These are phyloP conservation scores for Loriculus beryllinus DNA, from an alignment of 2,797 vertebrate genomes.

Conservation along the genomic window DNA sequence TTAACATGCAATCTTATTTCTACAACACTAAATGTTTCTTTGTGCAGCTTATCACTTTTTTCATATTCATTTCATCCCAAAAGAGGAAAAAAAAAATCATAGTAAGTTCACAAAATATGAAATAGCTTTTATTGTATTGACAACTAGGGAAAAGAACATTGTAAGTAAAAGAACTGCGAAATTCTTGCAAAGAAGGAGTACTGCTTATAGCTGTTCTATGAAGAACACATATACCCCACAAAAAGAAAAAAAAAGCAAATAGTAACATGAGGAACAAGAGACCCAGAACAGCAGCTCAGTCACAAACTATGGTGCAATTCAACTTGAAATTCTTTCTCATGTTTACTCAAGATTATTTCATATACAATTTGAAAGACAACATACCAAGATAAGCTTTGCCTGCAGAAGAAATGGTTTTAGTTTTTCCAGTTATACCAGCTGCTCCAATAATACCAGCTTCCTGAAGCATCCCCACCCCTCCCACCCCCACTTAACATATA, in stretches of 20 bases:
- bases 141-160: background rate
- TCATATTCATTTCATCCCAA: background rate
- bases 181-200: background rate
- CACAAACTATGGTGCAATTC: background rate
- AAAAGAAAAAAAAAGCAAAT: background rate
- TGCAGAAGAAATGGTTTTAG: background rate
- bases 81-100: background rate
- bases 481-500: background rate
- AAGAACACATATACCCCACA: background rate
- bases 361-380: background rate
- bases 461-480: background rate
- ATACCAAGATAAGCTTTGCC: constrained; percentile 29
- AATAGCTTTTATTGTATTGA: background rate
- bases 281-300: background rate
- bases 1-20: background rate
- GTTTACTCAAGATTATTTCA: constrained; percentile 29
- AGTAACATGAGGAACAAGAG: background rate
- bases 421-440: constrained; percentile 61
- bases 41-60: background rate
- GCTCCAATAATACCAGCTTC: constrained; percentile 16
- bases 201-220: background rate
- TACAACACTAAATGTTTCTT: background rate
- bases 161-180: background rate
- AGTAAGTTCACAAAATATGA: background rate
- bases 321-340: constrained; percentile 31